phyloP scores from a whole-genome alignment of 2,113 vertebrate species.

The Syrmaticus mikado region DNA sequence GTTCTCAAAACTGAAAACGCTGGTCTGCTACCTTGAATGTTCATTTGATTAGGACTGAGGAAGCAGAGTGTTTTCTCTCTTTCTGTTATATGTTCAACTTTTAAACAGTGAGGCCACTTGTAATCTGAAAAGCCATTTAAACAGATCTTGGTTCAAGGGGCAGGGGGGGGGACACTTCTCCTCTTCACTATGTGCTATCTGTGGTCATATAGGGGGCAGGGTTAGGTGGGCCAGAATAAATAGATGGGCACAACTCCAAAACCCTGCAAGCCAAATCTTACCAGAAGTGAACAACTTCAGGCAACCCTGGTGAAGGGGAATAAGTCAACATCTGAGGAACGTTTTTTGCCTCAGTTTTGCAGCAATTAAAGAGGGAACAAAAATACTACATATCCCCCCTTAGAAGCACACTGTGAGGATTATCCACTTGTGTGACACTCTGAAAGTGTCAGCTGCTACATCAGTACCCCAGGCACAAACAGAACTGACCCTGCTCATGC shows the following conservation, averaged over 20 bases:
- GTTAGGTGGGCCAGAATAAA: background rate
- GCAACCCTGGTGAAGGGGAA: background rate
- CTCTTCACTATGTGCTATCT: background rate
- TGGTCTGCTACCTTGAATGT: background rate
- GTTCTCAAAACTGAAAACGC: background rate
- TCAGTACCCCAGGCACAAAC: background rate
- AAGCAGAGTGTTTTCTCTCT: background rate
- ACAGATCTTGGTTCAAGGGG: background rate
- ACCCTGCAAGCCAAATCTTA: background rate
- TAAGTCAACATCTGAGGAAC: background rate
- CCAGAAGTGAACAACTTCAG: background rate
- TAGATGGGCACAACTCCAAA: background rate
- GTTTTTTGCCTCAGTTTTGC: background rate
- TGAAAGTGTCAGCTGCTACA: background rate
- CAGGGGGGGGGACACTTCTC: background rate
- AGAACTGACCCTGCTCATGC: background rate
- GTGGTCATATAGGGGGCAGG: background rate
- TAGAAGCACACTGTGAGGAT: background rate
- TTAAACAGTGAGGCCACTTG: background rate
- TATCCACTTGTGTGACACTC: background rate
- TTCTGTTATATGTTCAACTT: background rate
- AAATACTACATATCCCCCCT: rapidly evolving
- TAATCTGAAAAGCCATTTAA: background rate
- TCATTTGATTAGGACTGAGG: background rate
- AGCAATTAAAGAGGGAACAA: background rate